These are phyloP conservation scores for Maniola jurtina DNA, from an alignment of 1,140 invertebrate genomes.

Conservation along the genomic window DNA sequence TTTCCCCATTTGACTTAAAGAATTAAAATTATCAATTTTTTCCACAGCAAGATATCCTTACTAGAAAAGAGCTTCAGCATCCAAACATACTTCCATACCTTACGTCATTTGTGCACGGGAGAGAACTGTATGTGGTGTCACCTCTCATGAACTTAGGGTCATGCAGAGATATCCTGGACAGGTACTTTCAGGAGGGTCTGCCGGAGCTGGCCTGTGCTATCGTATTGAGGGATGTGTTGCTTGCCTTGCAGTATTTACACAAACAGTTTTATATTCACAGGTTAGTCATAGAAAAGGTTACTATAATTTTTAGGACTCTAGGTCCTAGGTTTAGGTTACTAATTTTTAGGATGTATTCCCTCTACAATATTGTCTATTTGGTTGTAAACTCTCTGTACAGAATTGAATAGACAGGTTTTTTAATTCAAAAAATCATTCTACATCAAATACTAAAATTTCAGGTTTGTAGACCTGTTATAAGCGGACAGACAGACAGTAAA, in stretches of 20 bases:
- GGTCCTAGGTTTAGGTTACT: too few species aligned
- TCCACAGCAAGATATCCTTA: conserved; percentile 86
- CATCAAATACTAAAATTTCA: too few species aligned
- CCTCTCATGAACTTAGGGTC: conserved; percentile 91
- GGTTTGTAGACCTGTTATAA: too few species aligned
- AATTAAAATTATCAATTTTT: too few species aligned
- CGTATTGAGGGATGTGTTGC: conserved; percentile 88
- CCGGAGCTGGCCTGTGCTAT: conserved; percentile 89
- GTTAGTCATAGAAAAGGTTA: conserved; percentile 66
- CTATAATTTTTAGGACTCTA: background rate
- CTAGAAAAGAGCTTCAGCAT: conserved; percentile 88
- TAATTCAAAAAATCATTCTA: too few species aligned
- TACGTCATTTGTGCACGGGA: conserved; percentile 85
- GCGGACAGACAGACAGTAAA: too few species aligned
- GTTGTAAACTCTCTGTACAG: too few species aligned
- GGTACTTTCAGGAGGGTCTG: conserved; percentile 87
- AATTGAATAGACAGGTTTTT: too few species aligned
- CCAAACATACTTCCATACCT: conserved; percentile 87
- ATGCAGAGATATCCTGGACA: conserved; percentile 87
- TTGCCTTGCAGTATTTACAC: conserved; percentile 91
- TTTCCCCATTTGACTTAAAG: too few species aligned
- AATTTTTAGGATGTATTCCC: too few species aligned
- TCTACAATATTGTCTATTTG: too few species aligned
- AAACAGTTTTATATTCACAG: conserved; percentile 92
- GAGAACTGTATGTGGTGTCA: conserved; percentile 88